Evolutionary conservation across 2,888 invertebrate species (phyloP), one percentile per base, ranked within the genome.

Genomic region (Amphiduros pacificus): DNA sequence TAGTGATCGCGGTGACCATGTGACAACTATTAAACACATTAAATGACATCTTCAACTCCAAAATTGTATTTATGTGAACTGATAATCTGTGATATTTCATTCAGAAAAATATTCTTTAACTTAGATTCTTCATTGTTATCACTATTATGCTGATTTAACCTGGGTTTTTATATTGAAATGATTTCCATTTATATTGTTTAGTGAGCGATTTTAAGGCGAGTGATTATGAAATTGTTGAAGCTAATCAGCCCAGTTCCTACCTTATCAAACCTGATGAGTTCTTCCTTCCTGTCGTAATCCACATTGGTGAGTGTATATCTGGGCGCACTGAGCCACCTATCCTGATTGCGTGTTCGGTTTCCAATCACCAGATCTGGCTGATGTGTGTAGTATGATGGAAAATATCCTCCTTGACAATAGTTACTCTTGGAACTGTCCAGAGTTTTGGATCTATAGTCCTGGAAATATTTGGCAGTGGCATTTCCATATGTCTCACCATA

Each of bases 401-500:
- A 82, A 31, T 77, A 73, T n/a, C 82, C 82, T 29, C 82, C 82
- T 57, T 71, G 70, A 54, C 73, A 70, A 55, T 77, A 78, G 29
- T 77, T 77, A 61, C 75, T 75, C 63, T 75, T 73, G 32, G 81
- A 81, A 24, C 73, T 73, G 68, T 75, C 76, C 40, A 82, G 68
- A 3, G 78, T 78, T 48, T 76, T 69, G 27, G 76, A 78, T 52
- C 82, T 72, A 66, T 79, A 82, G 64, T 82, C 82, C 63, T 82
- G 81, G 71, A 83, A 82, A 66, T 83, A 79, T 66, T 82, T 82
- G 41, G 73, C 66, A n/a, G 81, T 80, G 20, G 77, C 76, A 63
- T 80, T 79, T 31, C 82, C 82, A 71, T 79, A 83, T 24, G 82
- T 82, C 65, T 83, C 82, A n/a, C 81, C 82, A 72, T 79, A 82